Evolutionary conservation across 92 coral and sea anemone species (phyloP), one percentile per base, ranked within the genome.

Genomic region (Epizoanthus stellaris): DNA sequence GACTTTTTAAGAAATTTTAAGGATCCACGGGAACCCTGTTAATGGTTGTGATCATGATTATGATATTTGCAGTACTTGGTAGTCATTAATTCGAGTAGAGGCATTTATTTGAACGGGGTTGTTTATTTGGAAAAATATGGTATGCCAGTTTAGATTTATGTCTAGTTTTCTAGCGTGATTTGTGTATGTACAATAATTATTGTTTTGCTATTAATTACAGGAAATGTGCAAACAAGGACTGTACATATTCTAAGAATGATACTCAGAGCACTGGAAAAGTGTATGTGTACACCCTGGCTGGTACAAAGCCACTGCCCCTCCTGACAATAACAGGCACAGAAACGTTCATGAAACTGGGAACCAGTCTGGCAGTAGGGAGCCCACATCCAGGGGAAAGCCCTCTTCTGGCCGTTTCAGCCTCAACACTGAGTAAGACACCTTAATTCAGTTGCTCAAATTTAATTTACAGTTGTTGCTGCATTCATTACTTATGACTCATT

Each of bases 211-310:
- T 82, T 76, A 45, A 80, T 59, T 58, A 13, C 74, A 95, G 98
- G 84, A 56, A 85, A 43, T 95, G 98, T 73, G 95, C 94, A 57
- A 80, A 77, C 15, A 73, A 94, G 43, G 70, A 89, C 91, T 96
- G 98, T 82, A 86, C 71, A 4, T 92, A 92, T 80, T 96, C 98
- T 16, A 70, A 71, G 43, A 87, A 92, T 80, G 98, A 96, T 53
- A 69, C 89, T 7, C 98, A 96, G 80, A 95, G 96, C 86, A 98
- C 85, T 47, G 98, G 98, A 36, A 92, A 82, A 75, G 71, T 96
- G 39, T 96, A 94, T 60, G 82, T 91, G 69, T 94, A 92, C 87
- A 76, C 87, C 81, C 75, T 90, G 76, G 79, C 75, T 43, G 58
- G 66, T 38, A 45, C 61, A 23, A 71, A 79, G 39, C 64, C 88